Percentiles rank a stretch among this genome's conserved stretches.
These are phyloP conservation scores for pig (Sus scrofa) DNA, from an alignment of 2,113 vertebrate species.

Conservation along the genomic window DNA sequence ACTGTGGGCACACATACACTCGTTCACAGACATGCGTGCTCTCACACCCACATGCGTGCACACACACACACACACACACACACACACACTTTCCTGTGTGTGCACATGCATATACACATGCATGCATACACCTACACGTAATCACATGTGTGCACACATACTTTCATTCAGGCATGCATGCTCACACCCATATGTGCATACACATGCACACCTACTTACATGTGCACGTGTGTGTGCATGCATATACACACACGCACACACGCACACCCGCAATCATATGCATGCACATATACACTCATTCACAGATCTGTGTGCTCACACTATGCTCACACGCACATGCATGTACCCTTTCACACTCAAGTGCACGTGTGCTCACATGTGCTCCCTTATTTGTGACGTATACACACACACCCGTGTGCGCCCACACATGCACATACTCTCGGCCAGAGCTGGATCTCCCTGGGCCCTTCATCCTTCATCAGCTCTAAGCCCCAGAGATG, in stretches of 20 bases:
- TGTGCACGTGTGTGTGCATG: neutral
- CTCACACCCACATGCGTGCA: no score
- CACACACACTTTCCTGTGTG: neutral
- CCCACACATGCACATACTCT: neutral
- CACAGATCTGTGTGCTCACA: neutral
- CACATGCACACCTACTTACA: no score
- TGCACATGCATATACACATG: neutral
- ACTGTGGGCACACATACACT: neutral
- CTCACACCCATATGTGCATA: neutral
- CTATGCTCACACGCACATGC: neutral
- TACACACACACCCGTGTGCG: neutral
- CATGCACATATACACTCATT: neutral
- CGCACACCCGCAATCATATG: neutral
- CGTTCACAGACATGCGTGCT: no score
- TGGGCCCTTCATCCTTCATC: neutral
- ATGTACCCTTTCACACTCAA: no score
- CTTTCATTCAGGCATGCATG: neutral
- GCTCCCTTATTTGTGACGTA: neutral
- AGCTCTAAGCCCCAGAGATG: neutral
- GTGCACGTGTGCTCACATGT: neutral
- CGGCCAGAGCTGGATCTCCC: neutral
- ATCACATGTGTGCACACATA: neutral
- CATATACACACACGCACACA: accelerated
- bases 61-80: no score
- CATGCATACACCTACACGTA: neutral